Base-by-base conservation (phyloP, 2,797 vertebrate species). In the Cossypha heuglini region DNA sequence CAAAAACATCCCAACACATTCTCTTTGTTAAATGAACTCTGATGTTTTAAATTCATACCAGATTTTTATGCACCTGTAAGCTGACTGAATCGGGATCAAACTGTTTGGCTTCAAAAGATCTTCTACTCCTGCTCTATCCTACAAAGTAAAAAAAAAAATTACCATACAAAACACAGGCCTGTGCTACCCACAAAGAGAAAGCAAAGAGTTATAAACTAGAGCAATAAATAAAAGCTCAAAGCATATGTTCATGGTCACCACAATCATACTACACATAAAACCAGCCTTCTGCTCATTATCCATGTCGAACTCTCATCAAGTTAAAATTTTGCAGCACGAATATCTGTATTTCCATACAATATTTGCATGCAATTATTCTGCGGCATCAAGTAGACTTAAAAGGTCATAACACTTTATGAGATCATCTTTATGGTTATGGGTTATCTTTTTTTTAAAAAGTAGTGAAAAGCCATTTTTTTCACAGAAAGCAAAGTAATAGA, bases 351-450 rank as follows among this genome's bases (percentile, higher is more conserved):
- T 57, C 18, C 49, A 48, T 17, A 16, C 16, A 71, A 3, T 26
- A 86, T 61, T 29, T 58, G 18, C 77, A 58, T 14, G 13, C 16
- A 76, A 46, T 46, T 78, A 75, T 5, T 19, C 21, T 26, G 10
- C 11, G 8, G 43, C 46, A 93, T 69, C 24, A 82, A 69, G 16
- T 2, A n/a, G 10, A 51, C 22, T 72, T 69, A 21, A 73, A 64
- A 63, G 17, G 11, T 35, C 1, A 0, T 31, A 81, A 72, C 2
- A 9, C 4, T 83, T 45, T 3, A 16, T 33, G 5, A 57, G 11
- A n/a, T 54, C 58, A 79, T 25, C 14, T 42, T 77, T 63, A 38
- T 24, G 8, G 9, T 69, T 54, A 45, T 10, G 10, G 22, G 9
- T 45, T 82, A 10, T 14, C 16, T 51, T 48, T 29, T 29, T 66